Percentiles rank a stretch among this genome's conserved stretches.
phyloP scores from a whole-genome alignment of 1,140 invertebrate genomes.

The Lysiphlebus fabarum region DNA sequence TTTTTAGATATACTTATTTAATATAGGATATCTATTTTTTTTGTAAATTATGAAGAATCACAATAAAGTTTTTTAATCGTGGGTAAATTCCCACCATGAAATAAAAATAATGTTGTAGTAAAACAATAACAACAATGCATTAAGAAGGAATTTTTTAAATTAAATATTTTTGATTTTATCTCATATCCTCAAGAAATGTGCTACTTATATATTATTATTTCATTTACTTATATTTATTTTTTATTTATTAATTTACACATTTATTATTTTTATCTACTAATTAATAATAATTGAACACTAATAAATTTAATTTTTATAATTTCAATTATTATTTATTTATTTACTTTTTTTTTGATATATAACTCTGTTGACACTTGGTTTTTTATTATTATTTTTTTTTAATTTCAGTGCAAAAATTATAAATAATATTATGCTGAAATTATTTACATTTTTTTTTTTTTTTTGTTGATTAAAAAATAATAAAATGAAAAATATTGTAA shows the following conservation, averaged over 20 bases:
- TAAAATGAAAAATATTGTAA: too few species aligned
- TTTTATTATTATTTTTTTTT: too few species aligned
- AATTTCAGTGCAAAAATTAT: too few species aligned
- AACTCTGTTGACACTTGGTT: too few species aligned
- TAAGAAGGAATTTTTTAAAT: slow-evolving; percentile 44
- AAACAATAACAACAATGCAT: slow-evolving; percentile 32
- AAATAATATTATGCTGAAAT: too few species aligned
- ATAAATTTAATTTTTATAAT: too few species aligned
- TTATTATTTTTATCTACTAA: too few species aligned
- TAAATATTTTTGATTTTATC: slow-evolving; percentile 45
- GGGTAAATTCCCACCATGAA: slow-evolving; percentile 55
- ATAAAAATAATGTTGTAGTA: slow-evolving; percentile 42
- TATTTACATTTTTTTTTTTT: too few species aligned
- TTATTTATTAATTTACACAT: slow-evolving; percentile 2
- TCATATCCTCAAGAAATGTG: slow-evolving; percentile 41
- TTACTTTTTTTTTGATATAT: too few species aligned
- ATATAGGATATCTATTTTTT: slow-evolving; percentile 39
- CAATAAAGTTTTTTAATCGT: slow-evolving; percentile 52
- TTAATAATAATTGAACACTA: too few species aligned
- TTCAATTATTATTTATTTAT: too few species aligned
- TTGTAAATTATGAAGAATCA: slow-evolving; percentile 47
- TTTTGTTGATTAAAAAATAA: too few species aligned
- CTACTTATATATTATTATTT: slow-evolving; percentile 1
- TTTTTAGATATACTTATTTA: slow-evolving; percentile 47
- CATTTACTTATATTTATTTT: slow-evolving; percentile 19